Evolutionary conservation across 2,888 invertebrate species (phyloP), one percentile per base, ranked within the genome.

Genomic region (Sphaerolaimus hirsutus): DNA sequence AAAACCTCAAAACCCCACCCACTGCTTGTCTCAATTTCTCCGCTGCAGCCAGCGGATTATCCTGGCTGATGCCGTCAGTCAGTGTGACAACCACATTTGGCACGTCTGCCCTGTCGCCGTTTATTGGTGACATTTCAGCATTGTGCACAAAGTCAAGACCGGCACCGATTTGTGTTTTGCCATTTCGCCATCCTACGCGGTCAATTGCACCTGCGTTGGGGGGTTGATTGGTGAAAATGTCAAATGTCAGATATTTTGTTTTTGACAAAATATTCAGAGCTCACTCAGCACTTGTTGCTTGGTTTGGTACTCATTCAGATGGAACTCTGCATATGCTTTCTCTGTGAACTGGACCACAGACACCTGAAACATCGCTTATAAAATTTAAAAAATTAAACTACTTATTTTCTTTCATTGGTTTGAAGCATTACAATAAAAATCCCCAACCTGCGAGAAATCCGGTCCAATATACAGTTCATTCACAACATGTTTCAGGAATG

Each of bases 41-140:
- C 2, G 46, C 46, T 14, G 46, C 26, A 2, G 32, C 40, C 10
- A n/a, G 3, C 7, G 47, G 47, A 25, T 48, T 32, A 41, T 48
- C 48, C 45, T 48, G 48, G 2, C 42, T 35, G 22, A 44, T 23
- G 40, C 48, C 48, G 32, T 48, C 48, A 3, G 48, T 48, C 17
- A 48, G 27, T 4, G 38, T 40, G 23, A 48, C 7, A 14, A 48
- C 38, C 7, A 43, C 37, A 35, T 46, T 37, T 2, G 35, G 46
- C 2, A 46, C 48, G n/a, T 14, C 24, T n/a, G 37, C 29, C 7
- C 48, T 27, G 24, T 42, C 45, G 35, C 48, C 48, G 21, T 26
- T 5, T 5, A n/a, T n/a, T n/a, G n/a, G n/a, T n/a, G n/a, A n/a
- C n/a, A n/a, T n/a, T 32, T 32, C 32, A 10, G 10, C 10, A 32